Evolutionary conservation across 1,140 invertebrate genomes (phyloP).

Genomic region (Scaptomyza pallida): DNA sequence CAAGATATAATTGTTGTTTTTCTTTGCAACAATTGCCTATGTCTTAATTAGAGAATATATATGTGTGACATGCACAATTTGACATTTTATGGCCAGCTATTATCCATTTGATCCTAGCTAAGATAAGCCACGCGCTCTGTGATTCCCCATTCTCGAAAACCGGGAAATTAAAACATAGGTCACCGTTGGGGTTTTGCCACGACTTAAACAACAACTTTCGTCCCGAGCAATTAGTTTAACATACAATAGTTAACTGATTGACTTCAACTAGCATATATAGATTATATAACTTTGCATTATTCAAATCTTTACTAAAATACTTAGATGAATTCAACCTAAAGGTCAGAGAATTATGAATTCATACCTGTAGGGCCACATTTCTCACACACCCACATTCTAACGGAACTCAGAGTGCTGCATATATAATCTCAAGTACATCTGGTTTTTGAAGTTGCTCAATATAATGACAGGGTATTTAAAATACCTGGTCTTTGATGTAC

Average conservation of each 20-base stretch:
- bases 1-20: constrained; percentile 13
- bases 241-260: constrained; percentile 54
- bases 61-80: constrained; percentile 46
- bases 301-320: constrained; percentile 6
- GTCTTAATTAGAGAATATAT: constrained; percentile 65
- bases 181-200: too few relatives aligned
- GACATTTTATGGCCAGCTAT: constrained; percentile 56
- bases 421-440: constrained; percentile 70
- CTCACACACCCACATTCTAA: constrained; percentile 19
- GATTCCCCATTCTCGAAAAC: neutral
- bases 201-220: too few relatives aligned
- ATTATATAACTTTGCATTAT: neutral
- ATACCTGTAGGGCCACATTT: constrained; percentile 10
- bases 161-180: constrained; percentile 20
- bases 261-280: constrained; percentile 11
- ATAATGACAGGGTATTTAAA: neutral
- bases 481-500: constrained; percentile 43
- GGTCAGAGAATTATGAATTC: constrained; percentile 6
- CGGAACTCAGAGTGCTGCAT: constrained; percentile 28
- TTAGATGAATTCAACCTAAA: constrained; percentile 10
- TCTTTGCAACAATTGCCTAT: constrained; percentile 16
- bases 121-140: constrained; percentile 47
- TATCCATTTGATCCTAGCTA: constrained; percentile 14
- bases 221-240: constrained; percentile 35
- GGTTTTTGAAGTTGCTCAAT: constrained; percentile 33